These are phyloP conservation scores for Entelurus aequoreus DNA, from an alignment of 2,113 vertebrate genomes.

Conservation along the genomic window DNA sequence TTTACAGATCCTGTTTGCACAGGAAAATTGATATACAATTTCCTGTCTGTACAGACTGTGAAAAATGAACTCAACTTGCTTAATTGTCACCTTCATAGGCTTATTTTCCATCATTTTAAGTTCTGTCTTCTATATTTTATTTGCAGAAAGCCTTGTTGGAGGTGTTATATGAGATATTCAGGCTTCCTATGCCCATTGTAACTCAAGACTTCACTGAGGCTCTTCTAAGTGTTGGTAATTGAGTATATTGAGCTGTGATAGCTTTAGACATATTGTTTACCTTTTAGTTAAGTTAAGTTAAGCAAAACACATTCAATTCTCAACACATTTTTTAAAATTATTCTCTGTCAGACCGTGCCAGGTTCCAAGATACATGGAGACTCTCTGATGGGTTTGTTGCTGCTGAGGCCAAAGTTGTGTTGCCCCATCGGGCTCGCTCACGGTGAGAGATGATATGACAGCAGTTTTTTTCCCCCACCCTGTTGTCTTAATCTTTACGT, in stretches of 20 bases:
- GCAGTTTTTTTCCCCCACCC: not conserved
- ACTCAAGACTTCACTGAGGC: slow-evolving; percentile 94
- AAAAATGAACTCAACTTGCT: not conserved
- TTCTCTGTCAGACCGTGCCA: slow-evolving; percentile 79
- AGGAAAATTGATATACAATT: slow-evolving; percentile 2
- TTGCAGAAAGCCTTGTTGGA: slow-evolving; percentile 87
- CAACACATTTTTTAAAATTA: slow-evolving; percentile 1
- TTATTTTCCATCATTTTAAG: not conserved
- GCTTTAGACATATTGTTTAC: not conserved
- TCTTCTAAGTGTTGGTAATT: slow-evolving; percentile 89
- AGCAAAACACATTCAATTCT: too few relatives aligned
- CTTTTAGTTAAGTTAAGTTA: too few relatives aligned
- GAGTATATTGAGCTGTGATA: not conserved
- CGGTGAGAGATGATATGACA: slow-evolving; percentile 66
- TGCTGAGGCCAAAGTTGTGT: slow-evolving; percentile 92
- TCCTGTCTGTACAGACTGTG: slow-evolving; percentile 3
- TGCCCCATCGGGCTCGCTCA: slow-evolving; percentile 92
- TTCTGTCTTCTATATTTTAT: slow-evolving; percentile 1
- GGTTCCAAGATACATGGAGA: slow-evolving; percentile 95
- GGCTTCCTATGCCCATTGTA: slow-evolving; percentile 87
- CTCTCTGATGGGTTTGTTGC: slow-evolving; percentile 96
- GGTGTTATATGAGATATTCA: slow-evolving; percentile 95
- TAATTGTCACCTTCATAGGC: not conserved
- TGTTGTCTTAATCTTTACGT: not conserved
- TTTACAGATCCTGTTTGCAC: not conserved